Evolutionary conservation across 2,797 vertebrate species (phyloP).

Genomic region (Poecilia velifera): DNA sequence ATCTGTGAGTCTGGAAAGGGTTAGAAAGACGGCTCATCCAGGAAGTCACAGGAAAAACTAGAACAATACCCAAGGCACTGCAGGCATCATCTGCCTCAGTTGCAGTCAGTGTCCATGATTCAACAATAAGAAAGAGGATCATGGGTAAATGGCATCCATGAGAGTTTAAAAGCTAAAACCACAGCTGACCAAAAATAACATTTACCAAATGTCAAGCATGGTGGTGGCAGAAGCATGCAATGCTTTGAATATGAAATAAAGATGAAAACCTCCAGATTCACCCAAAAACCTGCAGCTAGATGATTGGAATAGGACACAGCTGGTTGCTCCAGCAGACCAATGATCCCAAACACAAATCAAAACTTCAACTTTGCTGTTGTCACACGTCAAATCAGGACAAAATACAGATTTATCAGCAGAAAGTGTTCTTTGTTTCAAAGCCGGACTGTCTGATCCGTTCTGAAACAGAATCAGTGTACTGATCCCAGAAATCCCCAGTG

Average conservation of each 20-base stretch:
- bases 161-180: background rate
- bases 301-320: background rate
- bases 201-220: background rate
- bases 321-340: background rate
- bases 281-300: background rate
- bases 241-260: background rate
- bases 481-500: slow-evolving; percentile 67
- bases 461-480: slow-evolving; percentile 64
- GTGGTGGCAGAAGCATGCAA: background rate
- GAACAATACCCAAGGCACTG: background rate
- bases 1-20: background rate
- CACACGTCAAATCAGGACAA: slow-evolving; percentile 67
- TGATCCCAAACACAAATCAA: slow-evolving; percentile 15
- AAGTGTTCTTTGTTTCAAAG: slow-evolving; percentile 41
- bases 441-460: slow-evolving; percentile 42
- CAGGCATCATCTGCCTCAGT: background rate
- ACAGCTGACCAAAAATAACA: background rate
- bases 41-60: background rate
- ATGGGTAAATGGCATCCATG: background rate
- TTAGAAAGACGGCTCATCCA: background rate
- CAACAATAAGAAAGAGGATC: background rate
- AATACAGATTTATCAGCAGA: slow-evolving; percentile 64
- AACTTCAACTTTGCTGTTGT: slow-evolving; percentile 62
- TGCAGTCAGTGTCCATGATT: background rate
- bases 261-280: background rate